Evolutionary conservation across 2,797 vertebrate genomes (phyloP), one percentile per base, ranked within the genome.

Genomic region (Kryptolebias ocellatus): DNA sequence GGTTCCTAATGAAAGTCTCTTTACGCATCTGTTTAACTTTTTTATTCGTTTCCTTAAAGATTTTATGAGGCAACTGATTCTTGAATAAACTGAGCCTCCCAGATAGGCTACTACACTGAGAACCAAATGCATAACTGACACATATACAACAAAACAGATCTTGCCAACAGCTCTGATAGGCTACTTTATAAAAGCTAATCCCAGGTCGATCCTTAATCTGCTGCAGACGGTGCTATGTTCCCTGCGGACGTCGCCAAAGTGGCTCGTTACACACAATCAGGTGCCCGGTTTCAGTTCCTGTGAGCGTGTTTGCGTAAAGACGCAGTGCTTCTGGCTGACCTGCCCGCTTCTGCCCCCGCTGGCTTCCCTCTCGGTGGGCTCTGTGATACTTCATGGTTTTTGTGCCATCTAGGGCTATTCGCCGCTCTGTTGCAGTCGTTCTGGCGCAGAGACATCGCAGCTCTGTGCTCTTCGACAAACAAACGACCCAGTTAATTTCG

Each of bases 101-200:
- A 17, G 31, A 39, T 37, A 18, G 53, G n/a, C 53, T 17, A 18
- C 31, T 24, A n/a, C n/a, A 56, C 34, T 17, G 34, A 56, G 16
- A 55, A 2, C 15, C 31, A 56, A 56, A 56, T 37, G 20, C 54
- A 24, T 27, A 15, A 57, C 37, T 57, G 37, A n/a, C 37, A 57
- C 37, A 57, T 42, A 27, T 57, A 57, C 12, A 39, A 39, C n/a
- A 24, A 42, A 37, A 39, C 54, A 34, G 7, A 18, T 16, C 53
- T 9, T 29, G 16, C 42, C n/a, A 8, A 29, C 45, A 50, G 24
- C 60, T 14, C 84, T 83, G 80, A 79, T 77, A 72, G 86, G 87
- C 78, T 83, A 83, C 72, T 83, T 78, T 66, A 70, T 72, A 85
- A 87, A 53, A 57, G 60, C 73, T 92, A 91, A 92, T 91, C 91